These are phyloP conservation scores for Dolichoris vasculosae DNA, from an alignment of 1,140 invertebrate genomes.

Conservation along the genomic window DNA sequence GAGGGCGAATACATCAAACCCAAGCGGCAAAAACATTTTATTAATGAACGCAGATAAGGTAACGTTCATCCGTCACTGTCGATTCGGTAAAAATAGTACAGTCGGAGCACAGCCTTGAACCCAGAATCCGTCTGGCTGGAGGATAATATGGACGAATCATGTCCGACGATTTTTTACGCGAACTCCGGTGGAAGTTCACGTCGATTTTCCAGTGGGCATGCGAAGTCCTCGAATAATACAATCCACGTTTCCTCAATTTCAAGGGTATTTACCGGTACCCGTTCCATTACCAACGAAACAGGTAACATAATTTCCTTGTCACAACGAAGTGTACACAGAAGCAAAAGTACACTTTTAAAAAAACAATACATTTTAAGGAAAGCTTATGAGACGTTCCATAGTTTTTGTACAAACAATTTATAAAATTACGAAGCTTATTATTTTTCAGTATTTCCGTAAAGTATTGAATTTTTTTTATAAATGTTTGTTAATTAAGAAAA, in stretches of 20 bases:
- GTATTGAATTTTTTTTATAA: no score
- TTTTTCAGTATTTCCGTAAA: no score
- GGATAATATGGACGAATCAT: background rate
- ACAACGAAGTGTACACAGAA: background rate
- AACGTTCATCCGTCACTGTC: constrained; percentile 4
- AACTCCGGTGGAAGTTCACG: background rate
- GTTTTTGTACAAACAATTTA: no score
- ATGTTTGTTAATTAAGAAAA: no score
- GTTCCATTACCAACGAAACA: background rate
- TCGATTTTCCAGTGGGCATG: background rate
- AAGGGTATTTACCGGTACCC: background rate
- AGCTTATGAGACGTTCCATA: no score
- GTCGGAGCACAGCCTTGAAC: background rate
- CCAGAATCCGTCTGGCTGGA: background rate
- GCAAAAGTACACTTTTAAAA: background rate
- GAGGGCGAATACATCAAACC: background rate
- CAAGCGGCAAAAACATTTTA: background rate
- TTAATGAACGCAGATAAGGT: background rate
- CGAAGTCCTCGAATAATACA: background rate
- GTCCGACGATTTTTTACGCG: background rate
- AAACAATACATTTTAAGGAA: background rate
- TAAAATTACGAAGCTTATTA: no score
- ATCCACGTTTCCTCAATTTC: background rate
- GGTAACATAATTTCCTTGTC: background rate
- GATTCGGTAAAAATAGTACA: background rate